Evolutionary conservation across 2,888 invertebrate genomes (phyloP).

Genomic region (Mythimna albipuncta): DNA sequence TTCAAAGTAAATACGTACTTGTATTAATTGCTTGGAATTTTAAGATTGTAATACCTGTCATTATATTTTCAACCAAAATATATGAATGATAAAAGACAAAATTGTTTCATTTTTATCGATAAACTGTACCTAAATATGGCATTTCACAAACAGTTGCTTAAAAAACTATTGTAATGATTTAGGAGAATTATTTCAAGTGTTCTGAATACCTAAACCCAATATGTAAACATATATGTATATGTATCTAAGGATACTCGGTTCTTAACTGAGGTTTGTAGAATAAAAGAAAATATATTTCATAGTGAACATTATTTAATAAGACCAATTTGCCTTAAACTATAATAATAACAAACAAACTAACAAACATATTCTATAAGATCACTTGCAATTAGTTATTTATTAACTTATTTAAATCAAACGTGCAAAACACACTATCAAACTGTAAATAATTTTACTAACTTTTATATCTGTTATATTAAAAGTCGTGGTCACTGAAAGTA

Average conservation of each 20-base stretch:
- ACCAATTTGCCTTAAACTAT: not conserved
- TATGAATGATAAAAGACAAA: not conserved
- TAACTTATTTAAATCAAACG: constrained; percentile 1
- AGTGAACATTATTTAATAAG: constrained; percentile 31
- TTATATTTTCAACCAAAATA: constrained; percentile 6
- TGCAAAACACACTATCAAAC: constrained; percentile 10
- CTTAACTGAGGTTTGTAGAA: not conserved
- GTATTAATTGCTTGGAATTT: not conserved
- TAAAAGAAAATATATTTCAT: not conserved
- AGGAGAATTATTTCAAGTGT: too few species aligned
- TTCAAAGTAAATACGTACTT: not conserved
- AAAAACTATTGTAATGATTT: too few species aligned
- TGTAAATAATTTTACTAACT: constrained; percentile 1
- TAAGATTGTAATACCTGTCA: not conserved
- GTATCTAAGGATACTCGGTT: not conserved
- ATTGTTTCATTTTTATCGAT: not conserved
- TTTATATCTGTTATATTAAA: not conserved
- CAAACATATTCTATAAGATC: not conserved
- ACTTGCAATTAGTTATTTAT: not conserved
- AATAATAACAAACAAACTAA: constrained; percentile 2
- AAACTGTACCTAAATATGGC: not conserved
- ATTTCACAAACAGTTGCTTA: too few species aligned
- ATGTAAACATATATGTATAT: too few species aligned
- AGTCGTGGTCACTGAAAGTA: not conserved
- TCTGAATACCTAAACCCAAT: not conserved